Evolutionary conservation across 2,888 invertebrate genomes (phyloP).

Genomic region (Leptogaster cylindrica): DNA sequence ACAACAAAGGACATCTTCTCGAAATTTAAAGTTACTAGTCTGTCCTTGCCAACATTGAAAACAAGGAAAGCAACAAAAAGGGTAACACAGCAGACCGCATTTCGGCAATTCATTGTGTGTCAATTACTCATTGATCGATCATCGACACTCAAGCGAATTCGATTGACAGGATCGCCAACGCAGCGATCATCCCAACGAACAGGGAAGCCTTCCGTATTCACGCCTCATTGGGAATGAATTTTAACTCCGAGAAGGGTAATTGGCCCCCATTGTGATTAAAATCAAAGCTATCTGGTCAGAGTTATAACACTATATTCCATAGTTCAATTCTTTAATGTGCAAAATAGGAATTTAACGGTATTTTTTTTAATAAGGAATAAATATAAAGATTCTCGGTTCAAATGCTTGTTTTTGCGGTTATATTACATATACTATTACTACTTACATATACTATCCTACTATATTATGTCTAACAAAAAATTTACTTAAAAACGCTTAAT

Average conservation of each 20-base stretch:
- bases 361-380: neutral
- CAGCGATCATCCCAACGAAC: constrained; percentile 2
- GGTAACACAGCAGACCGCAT: neutral
- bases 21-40: constrained; percentile 12
- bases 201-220: constrained; percentile 12
- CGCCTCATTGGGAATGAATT: constrained; percentile 28
- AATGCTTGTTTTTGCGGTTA: neutral
- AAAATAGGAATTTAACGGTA: neutral
- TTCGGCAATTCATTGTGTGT: constrained; percentile 26
- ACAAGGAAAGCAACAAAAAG: constrained; percentile 4
- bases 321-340: neutral
- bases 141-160: neutral
- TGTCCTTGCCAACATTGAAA: too few relatives aligned
- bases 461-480: too few relatives aligned
- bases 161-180: constrained; percentile 12
- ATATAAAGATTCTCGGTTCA: neutral
- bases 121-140: constrained; percentile 30
- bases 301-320: too few relatives aligned
- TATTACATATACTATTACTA: too few relatives aligned
- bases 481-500: too few relatives aligned
- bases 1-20: neutral
- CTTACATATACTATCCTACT: too few relatives aligned
- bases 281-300: neutral
- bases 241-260: constrained; percentile 9
- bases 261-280: constrained; percentile 18